Percentiles rank a stretch among this genome's conserved stretches.
phyloP scores from a whole-genome alignment of 2,797 vertebrate genomes.

The Channa striata region DNA sequence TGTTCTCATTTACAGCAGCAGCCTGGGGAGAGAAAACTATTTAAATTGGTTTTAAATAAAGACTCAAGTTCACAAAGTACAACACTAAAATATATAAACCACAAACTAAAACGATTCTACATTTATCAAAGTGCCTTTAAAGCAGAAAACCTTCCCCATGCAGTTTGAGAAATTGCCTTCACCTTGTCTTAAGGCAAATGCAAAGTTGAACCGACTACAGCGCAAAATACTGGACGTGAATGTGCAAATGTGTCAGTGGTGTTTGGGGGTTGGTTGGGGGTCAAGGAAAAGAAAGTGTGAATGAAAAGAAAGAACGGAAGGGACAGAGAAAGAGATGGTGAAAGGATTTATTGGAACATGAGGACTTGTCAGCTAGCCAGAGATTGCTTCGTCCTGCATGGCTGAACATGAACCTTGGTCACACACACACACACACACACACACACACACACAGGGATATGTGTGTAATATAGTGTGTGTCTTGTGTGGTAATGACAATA shows the following conservation, averaged over 20 bases:
- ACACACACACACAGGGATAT: slow-evolving; percentile 7
- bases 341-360: slow-evolving; percentile 67
- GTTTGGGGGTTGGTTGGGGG: not conserved
- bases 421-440: slow-evolving; percentile 12
- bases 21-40: not conserved
- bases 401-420: slow-evolving; percentile 55
- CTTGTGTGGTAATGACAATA: slow-evolving; percentile 37
- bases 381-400: slow-evolving; percentile 76
- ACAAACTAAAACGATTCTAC: not conserved
- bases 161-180: not conserved
- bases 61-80: too few relatives aligned
- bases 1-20: not conserved
- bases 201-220: not conserved
- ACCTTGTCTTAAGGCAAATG: not conserved
- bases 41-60: not conserved
- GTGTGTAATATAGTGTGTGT: slow-evolving; percentile 17
- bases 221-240: not conserved
- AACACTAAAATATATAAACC: not conserved
- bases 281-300: not conserved
- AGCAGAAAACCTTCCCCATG: not conserved
- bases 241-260: not conserved
- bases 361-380: slow-evolving; percentile 58
- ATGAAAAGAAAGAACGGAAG: not conserved
- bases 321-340: slow-evolving; percentile 28
- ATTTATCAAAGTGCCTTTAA: not conserved